Conservation (phyloP, 1,140 invertebrate genomes). For the Pseudomyrmex pallidus region DNA sequence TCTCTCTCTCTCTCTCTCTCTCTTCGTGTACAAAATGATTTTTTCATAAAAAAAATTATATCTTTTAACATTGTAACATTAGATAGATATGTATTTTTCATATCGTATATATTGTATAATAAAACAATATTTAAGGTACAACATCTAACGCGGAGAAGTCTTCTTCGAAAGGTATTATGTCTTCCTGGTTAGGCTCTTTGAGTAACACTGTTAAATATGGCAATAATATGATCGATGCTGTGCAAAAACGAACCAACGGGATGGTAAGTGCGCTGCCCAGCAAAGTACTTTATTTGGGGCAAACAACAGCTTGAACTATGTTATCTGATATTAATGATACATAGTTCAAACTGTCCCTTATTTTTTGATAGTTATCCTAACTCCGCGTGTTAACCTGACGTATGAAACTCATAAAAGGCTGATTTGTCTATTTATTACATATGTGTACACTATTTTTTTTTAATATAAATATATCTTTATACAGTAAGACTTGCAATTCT, state of each 20-base stretch:
- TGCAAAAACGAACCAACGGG: constrained; percentile 86
- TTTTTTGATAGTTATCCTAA: constrained; percentile 2
- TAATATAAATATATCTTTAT: constrained; percentile 1
- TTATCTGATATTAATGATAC: constrained; percentile 29
- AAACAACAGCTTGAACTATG: constrained; percentile 66
- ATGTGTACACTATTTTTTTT: constrained; percentile 19
- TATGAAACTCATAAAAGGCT: constrained; percentile 62
- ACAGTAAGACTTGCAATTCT: background rate
- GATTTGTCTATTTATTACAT: constrained; percentile 54
- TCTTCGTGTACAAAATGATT: constrained; percentile 11
- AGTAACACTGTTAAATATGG: constrained; percentile 87
- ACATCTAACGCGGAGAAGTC: constrained; percentile 74
- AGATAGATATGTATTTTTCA: background rate
- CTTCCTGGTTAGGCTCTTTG: constrained; percentile 86
- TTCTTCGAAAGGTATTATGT: constrained; percentile 84
- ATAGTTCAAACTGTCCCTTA: constrained; percentile 33
- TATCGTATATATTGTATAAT: background rate
- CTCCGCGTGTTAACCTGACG: background rate
- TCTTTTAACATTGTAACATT: background rate
- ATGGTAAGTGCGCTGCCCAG: constrained; percentile 82
- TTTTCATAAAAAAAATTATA: constrained; percentile 34
- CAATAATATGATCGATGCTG: constrained; percentile 86
- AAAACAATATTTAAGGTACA: constrained; percentile 69
- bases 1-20: constrained; percentile 15
- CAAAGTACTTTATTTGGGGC: constrained; percentile 79